phyloP scores from a whole-genome alignment of 2,888 invertebrate species.

The Platynereis dumerilii region DNA sequence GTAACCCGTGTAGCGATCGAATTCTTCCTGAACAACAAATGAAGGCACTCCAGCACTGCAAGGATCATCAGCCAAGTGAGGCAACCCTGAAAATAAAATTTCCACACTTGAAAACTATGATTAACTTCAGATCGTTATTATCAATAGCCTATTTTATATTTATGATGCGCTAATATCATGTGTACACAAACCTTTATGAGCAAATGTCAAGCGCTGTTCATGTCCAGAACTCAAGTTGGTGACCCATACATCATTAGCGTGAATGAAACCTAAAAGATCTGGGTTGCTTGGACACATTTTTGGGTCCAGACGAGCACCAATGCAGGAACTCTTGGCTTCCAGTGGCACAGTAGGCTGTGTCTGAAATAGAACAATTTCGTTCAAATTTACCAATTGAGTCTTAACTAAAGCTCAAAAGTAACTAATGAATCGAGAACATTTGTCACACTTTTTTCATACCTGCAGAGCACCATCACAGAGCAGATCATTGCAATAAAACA shows the following conservation, averaged over 20 bases:
- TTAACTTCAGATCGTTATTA: background rate
- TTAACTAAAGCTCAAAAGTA: background rate
- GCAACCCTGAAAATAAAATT: slow-evolving; percentile 12
- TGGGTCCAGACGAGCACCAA: slow-evolving; percentile 71
- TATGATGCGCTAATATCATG: too few relatives aligned
- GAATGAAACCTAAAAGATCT: slow-evolving; percentile 87
- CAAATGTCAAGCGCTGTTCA: slow-evolving; percentile 57
- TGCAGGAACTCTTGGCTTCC: slow-evolving; percentile 54
- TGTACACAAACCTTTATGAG: slow-evolving; percentile 67
- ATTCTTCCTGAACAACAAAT: slow-evolving; percentile 98
- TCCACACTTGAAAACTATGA: background rate
- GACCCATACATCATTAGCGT: slow-evolving; percentile 90
- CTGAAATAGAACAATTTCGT: slow-evolving; percentile 11
- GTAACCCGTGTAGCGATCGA: slow-evolving; percentile 92
- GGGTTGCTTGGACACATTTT: slow-evolving; percentile 82
- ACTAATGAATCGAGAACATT: too few relatives aligned
- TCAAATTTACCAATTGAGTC: too few relatives aligned
- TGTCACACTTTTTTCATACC: too few relatives aligned
- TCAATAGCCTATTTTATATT: background rate
- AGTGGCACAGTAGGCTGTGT: slow-evolving; percentile 55
- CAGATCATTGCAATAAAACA: slow-evolving; percentile 77
- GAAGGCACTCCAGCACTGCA: slow-evolving; percentile 87
- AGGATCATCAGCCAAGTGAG: slow-evolving; percentile 59
- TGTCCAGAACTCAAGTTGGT: slow-evolving; percentile 70
- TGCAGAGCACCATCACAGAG: slow-evolving; percentile 66